Evolutionary conservation across 1,140 invertebrate species (phyloP).

Genomic region (Odontomachus brunneus): DNA sequence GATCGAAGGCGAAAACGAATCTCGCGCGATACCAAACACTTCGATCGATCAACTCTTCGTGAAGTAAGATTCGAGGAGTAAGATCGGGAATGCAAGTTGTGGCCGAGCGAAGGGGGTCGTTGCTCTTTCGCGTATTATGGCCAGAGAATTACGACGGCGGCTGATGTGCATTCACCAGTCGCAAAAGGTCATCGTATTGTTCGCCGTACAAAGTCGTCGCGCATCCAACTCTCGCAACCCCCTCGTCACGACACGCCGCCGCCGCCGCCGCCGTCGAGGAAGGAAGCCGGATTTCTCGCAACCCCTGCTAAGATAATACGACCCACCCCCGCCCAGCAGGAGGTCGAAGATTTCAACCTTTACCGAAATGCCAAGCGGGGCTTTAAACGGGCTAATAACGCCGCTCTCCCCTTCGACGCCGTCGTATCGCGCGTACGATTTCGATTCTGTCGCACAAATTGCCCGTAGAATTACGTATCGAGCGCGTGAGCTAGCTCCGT

Average conservation of each 20-base stretch:
- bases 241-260: constrained; percentile 48
- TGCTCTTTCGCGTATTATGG: constrained; percentile 23
- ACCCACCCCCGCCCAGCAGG: constrained; percentile 57
- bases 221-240: constrained; percentile 54
- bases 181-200: constrained; percentile 81
- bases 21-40: constrained; percentile 50
- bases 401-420: constrained; percentile 50
- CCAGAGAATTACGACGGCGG: constrained; percentile 11
- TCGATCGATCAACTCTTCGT: constrained; percentile 15
- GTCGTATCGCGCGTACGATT: constrained; percentile 51
- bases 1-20: too few species aligned
- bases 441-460: constrained; percentile 68
- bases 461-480: constrained; percentile 37
- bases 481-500: background rate
- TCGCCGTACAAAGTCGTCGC: constrained; percentile 62
- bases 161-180: constrained; percentile 3
- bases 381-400: constrained; percentile 82
- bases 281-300: constrained; percentile 52
- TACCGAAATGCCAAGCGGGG: constrained; percentile 82
- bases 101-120: constrained; percentile 2
- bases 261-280: constrained; percentile 40
- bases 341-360: constrained; percentile 80
- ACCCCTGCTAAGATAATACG: constrained; percentile 75
- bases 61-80: background rate
- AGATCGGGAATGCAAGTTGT: background rate